Conservation (phyloP, 2,113 vertebrate genomes). For the Etheostoma spectabile region DNA sequence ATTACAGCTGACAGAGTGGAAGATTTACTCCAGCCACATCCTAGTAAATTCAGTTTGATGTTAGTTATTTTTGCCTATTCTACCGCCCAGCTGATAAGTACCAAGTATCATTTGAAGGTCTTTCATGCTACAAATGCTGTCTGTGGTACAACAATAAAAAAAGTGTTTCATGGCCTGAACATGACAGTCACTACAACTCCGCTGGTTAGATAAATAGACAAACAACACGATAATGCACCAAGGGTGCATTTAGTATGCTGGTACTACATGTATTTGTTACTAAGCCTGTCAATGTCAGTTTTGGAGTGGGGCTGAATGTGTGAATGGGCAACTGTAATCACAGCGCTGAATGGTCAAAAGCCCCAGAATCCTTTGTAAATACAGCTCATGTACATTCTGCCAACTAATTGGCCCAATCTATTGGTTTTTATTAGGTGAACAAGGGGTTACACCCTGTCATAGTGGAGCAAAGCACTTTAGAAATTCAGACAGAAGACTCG, state of each 20-base stretch:
- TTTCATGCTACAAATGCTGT: conserved; percentile 37
- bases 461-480: conserved; percentile 15
- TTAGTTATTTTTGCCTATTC: conserved; percentile 20
- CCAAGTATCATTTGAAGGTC: conserved; percentile 8
- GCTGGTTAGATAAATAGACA: conserved; percentile 13
- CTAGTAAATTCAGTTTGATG: conserved; percentile 22
- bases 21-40: conserved; percentile 6
- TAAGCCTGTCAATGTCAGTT: neutral
- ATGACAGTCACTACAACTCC: neutral
- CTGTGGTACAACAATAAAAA: neutral
- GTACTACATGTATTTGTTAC: conserved; percentile 19
- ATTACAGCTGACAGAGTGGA: neutral
- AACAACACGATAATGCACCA: neutral
- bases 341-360: conserved; percentile 37
- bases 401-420: conserved; percentile 45
- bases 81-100: conserved; percentile 15
- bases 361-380: conserved; percentile 40
- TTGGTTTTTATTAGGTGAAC: conserved; percentile 39
- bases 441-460: conserved; percentile 24
- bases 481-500: conserved; percentile 12
- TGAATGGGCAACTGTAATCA: conserved; percentile 43
- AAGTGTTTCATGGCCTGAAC: neutral
- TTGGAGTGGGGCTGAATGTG: conserved; percentile 23
- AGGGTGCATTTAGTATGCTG: neutral
- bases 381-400: conserved; percentile 21